A percentile compares a stretch with the other conserved stretches of the same genome.
These are phyloP conservation scores for Pristionchus maxplancki DNA, from an alignment of 2,888 invertebrate genomes.

Conservation along the genomic window DNA sequence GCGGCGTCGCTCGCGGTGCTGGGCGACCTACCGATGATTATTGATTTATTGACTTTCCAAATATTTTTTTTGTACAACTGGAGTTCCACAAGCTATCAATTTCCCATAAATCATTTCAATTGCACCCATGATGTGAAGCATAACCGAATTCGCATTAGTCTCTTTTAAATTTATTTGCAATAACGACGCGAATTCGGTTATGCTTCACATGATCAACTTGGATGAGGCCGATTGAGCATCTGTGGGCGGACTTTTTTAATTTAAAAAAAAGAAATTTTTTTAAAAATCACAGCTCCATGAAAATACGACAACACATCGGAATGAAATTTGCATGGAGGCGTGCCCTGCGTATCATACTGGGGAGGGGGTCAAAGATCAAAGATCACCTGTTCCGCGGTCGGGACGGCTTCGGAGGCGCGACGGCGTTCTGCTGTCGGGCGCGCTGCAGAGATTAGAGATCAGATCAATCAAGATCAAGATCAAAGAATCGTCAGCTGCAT, in stretches of 20 bases:
- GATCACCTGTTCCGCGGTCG: background rate
- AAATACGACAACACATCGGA: too few relatives aligned
- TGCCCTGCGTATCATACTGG: too few relatives aligned
- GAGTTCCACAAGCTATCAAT: background rate
- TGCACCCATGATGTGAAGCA: background rate
- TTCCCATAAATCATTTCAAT: background rate
- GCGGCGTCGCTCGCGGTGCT: background rate
- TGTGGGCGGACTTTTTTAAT: too few relatives aligned
- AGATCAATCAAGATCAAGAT: background rate
- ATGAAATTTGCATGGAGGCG: too few relatives aligned
- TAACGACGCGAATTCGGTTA: background rate
- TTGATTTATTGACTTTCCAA: background rate
- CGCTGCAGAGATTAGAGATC: background rate
- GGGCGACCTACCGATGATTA: conserved; percentile 2
- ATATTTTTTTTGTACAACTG: background rate
- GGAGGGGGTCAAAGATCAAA: too few relatives aligned
- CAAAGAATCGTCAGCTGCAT: too few relatives aligned
- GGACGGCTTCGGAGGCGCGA: conserved; percentile 32
- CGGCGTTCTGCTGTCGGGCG: background rate
- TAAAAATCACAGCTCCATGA: too few relatives aligned
- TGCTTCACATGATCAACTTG: background rate
- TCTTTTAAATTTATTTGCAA: too few relatives aligned
- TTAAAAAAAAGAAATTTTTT: too few relatives aligned
- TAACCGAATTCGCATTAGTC: background rate
- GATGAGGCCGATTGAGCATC: too few relatives aligned